Base-by-base conservation (phyloP, 2,888 invertebrate species). In the Aradus depressus region DNA sequence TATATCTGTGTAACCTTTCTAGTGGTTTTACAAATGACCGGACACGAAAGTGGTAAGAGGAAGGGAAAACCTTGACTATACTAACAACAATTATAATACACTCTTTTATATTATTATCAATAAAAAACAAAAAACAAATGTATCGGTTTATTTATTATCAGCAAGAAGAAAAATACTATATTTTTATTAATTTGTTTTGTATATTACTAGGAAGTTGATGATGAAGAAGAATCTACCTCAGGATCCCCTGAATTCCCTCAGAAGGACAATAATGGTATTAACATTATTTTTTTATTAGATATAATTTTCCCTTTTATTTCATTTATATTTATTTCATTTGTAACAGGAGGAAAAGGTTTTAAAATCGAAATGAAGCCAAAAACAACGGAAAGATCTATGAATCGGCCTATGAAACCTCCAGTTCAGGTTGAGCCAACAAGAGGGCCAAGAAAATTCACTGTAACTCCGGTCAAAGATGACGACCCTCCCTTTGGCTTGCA, bases 171-270 rank as follows among this genome's bases (percentile, higher is more conserved):
- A 28, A 28, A 10, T 28, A 28, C 8, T 28, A 28, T 28, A 28
- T 8, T 10, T 10, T 6, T 35, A 39, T 39, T 21, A 8, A 6
- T 10, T 39, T 10, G 5, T 16, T 42, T 42, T 23, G 14, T 25
- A 18, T 37, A 26, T 47, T 16, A n/a, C 5, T n/a, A 47, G 47
- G 47, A 47, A 38, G 47, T 47, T 47, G 47, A 37, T 26, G 47
- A 47, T 18, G 47, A 47, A 16, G 47, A 47, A 14, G 28, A 28
- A 47, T 16, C 37, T 10, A 38, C 38, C n/a, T 47, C 44, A 35
- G 34, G 34, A 6, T 44, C 47, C 5, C 34, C 35, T n/a, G 37
- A 37, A 37, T 23, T n/a, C n/a, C 23, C 14, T 37, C 37, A 37
- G 38, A 47, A 47, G 47, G 47, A 38, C 37, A 35, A 2, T 3